phyloP scores from a whole-genome alignment of 2,113 vertebrate species.

The Lepidothrix coronata region DNA sequence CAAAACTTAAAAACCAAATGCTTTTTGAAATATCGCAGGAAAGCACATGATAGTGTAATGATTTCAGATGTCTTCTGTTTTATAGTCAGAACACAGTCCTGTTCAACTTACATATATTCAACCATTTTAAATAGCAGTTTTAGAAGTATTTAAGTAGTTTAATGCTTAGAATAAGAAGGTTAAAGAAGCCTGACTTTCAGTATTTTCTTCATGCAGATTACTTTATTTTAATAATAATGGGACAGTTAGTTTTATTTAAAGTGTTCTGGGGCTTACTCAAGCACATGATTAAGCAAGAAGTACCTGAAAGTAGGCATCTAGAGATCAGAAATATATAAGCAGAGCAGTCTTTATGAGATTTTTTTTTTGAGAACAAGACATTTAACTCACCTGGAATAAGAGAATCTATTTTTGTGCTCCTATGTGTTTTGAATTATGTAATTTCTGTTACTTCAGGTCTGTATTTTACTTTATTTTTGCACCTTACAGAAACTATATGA shows the following conservation, averaged over 20 bases:
- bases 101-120: not conserved
- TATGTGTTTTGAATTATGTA: not conserved
- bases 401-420: not conserved
- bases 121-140: not conserved
- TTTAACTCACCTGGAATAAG: not conserved
- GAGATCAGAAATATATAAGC: not conserved
- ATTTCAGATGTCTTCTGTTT: not conserved
- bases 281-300: not conserved
- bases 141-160: not conserved
- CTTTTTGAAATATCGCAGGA: not conserved
- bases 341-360: not conserved
- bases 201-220: not conserved
- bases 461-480: not conserved
- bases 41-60: not conserved
- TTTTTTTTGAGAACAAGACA: not conserved
- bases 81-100: not conserved
- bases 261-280: not conserved
- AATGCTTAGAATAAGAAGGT: not conserved
- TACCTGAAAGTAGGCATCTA: not conserved
- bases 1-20: not conserved
- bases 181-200: slow-evolving; percentile 16
- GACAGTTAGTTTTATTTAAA: slow-evolving; percentile 3
- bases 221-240: slow-evolving; percentile 20
- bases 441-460: not conserved
- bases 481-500: not conserved